These are phyloP conservation scores for Sarcophaga subvicina DNA, from an alignment of 2,888 invertebrate species.

Conservation along the genomic window DNA sequence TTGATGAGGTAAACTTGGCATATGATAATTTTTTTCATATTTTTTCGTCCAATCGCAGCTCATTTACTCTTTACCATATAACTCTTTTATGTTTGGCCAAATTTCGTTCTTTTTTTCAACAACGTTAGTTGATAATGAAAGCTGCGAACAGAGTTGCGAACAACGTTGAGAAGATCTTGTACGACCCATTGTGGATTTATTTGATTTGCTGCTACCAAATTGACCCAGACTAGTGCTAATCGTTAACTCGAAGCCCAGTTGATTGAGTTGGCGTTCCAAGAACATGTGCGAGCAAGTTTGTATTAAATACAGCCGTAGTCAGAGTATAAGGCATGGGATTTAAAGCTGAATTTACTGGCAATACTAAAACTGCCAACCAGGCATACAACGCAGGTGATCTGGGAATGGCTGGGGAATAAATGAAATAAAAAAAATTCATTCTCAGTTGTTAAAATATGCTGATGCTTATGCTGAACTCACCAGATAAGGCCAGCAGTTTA, in stretches of 20 bases:
- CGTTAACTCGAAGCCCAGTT: slow-evolving; percentile 82
- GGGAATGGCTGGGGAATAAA: slow-evolving; percentile 81
- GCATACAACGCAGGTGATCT: slow-evolving; percentile 84
- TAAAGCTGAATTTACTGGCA: slow-evolving; percentile 85
- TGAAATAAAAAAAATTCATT: neutral
- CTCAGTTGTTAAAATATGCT: neutral
- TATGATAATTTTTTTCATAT: no score
- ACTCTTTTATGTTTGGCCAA: no score
- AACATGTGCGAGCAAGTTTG: slow-evolving; percentile 74
- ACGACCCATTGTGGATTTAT: slow-evolving; percentile 74
- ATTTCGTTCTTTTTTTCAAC: no score
- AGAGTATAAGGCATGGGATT: slow-evolving; percentile 86
- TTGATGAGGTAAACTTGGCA: no score
- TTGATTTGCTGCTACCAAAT: slow-evolving; percentile 75
- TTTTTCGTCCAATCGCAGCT: no score
- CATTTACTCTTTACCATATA: no score
- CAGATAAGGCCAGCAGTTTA: slow-evolving; percentile 83
- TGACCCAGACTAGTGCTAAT: slow-evolving; percentile 82
- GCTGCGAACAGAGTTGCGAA: slow-evolving; percentile 68
- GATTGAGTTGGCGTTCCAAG: slow-evolving; percentile 77
- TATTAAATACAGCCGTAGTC: slow-evolving; percentile 84
- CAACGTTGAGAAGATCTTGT: slow-evolving; percentile 80
- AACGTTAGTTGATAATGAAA: no score
- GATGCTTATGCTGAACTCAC: slow-evolving; percentile 75
- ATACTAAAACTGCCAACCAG: slow-evolving; percentile 84